Evolutionary conservation across 2,888 invertebrate genomes (phyloP), one percentile per base, ranked within the genome.

Genomic region (Netelia inedita): DNA sequence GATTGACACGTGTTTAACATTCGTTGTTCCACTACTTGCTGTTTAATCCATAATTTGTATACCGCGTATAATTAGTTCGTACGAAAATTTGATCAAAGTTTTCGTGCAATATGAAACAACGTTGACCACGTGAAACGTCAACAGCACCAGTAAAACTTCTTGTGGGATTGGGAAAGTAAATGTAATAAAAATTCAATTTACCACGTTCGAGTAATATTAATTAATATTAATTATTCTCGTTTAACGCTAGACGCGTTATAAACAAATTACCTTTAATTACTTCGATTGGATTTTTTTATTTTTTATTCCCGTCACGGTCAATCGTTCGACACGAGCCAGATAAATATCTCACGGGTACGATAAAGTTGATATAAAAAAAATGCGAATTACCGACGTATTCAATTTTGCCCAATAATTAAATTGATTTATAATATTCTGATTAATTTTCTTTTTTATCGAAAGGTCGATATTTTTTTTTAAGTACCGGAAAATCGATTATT

Each of bases 91-190:
- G 28, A 82, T 63, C 2, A 74, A 85, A 11, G n/a, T 73, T 55
- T 85, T 85, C 43, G 68, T 85, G 0, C 85, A 82, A 50, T 82
- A 82, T 41, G 75, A 85, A 41, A 85, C 82, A 59, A 53, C 59
- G 19, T 35, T 55, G 23, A 53, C 57, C 9, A 82, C 74, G 57
- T 28, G 9, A n/a, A 55, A 63, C 1, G 23, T 21, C 1, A 82
- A 82, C 19, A 59, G 23, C 21, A 71, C 79, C 14, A 71, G 23
- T 19, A 35, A 72, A 57, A 74, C 74, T 65, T 65, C 85, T 82
- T 3, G 79, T 85, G 8, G 85, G 85, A 46, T 82, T 71, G 14
- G 68, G 79, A 46, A 73, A 61, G 73, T 72, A 72, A 65, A 35
- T 53, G 10, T 53, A 5, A 5, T 53, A 53, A n/a, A n/a, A 2